Percentiles rank a stretch among this genome's conserved stretches.
phyloP scores from a whole-genome alignment of 2,888 invertebrate genomes.

The Tachina grossa region DNA sequence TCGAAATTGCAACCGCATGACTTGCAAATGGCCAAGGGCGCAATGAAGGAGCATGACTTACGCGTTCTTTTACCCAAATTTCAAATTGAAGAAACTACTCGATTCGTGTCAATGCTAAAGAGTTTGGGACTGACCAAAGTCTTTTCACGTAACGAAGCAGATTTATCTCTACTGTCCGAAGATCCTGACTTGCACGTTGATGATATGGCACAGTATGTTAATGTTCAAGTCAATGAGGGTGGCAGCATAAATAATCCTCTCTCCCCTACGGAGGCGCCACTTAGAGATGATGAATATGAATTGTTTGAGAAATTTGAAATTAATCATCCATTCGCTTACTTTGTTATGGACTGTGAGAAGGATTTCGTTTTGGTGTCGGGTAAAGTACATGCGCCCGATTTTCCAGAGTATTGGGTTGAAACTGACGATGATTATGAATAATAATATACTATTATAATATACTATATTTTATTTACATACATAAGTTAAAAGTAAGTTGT shows the following conservation, averaged over 20 bases:
- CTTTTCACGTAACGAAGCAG: conserved; percentile 85
- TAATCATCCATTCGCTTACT: conserved; percentile 87
- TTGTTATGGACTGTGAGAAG: conserved; percentile 85
- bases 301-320: conserved; percentile 83
- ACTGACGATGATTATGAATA: conserved; percentile 78
- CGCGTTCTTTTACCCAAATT: conserved; percentile 85
- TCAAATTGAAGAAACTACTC: conserved; percentile 86
- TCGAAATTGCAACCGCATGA: conserved; percentile 84
- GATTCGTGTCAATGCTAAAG: conserved; percentile 85
- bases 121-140: conserved; percentile 85
- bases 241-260: conserved; percentile 83
- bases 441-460: conserved; percentile 73
- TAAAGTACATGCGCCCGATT: conserved; percentile 84
- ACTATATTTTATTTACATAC: conserved; percentile 67
- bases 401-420: conserved; percentile 74
- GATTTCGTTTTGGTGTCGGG: conserved; percentile 86
- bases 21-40: conserved; percentile 73
- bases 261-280: conserved; percentile 77
- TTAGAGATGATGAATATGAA: conserved; percentile 74
- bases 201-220: conserved; percentile 87
- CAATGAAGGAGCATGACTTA: conserved; percentile 79
- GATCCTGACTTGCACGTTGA: conserved; percentile 86
- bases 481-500: conserved; percentile 37
- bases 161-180: conserved; percentile 85
- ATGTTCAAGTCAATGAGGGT: conserved; percentile 86